Percentiles rank a stretch among this genome's conserved stretches.
These are phyloP conservation scores for Azemiops feae DNA, from an alignment of 2,113 vertebrate species.

Conservation along the genomic window DNA sequence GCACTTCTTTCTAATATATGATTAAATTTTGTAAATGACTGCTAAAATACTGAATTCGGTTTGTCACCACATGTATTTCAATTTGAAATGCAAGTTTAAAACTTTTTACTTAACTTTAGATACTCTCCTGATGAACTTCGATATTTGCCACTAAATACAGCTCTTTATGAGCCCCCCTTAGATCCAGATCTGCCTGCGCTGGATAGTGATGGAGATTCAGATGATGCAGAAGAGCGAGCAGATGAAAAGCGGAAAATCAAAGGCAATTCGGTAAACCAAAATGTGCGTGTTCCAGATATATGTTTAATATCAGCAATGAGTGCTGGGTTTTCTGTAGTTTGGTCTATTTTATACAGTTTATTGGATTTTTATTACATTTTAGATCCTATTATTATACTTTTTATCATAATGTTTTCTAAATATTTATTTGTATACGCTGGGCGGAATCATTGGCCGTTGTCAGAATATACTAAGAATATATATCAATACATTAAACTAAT, in stretches of 20 bases:
- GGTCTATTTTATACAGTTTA: not conserved
- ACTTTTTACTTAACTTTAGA: constrained; percentile 60
- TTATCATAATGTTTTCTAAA: not conserved
- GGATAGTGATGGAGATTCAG: constrained; percentile 95
- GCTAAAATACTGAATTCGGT: not conserved
- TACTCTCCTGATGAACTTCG: constrained; percentile 97
- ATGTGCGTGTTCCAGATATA: not conserved
- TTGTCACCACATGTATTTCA: not conserved
- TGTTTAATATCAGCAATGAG: not conserved
- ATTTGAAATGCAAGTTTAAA: not conserved
- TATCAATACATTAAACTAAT: not conserved
- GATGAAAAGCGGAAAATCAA: constrained; percentile 85
- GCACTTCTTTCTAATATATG: not conserved
- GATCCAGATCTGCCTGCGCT: constrained; percentile 91
- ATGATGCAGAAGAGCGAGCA: constrained; percentile 86
- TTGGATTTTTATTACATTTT: not conserved
- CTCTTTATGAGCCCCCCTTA: constrained; percentile 93
- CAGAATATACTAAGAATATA: not conserved
- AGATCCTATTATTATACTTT: not conserved
- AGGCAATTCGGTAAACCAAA: constrained; percentile 75
- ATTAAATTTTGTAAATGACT: not conserved
- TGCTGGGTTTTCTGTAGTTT: not conserved
- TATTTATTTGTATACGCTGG: not conserved
- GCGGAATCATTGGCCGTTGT: not conserved
- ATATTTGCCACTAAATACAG: constrained; percentile 93